Base-by-base conservation (phyloP, 1,140 invertebrate species). In the Eriocheir sinensis region DNA sequence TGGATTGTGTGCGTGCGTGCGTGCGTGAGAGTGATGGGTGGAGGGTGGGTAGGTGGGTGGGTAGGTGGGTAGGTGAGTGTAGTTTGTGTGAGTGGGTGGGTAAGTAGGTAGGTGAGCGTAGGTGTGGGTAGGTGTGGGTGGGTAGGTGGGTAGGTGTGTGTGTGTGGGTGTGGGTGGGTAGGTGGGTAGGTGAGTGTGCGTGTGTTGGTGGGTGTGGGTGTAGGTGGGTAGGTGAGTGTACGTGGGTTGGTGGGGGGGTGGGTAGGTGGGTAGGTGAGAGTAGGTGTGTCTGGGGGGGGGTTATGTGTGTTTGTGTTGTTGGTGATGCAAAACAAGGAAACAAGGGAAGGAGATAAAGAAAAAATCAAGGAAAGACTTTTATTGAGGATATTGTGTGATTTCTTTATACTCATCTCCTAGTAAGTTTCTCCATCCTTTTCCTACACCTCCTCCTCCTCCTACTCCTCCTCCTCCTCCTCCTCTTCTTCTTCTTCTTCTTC, bases 141-240 rank as follows among this genome's bases (percentile, higher is more conserved):
- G 44, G 44, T 8, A 15, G 44, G 15, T 4, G 44, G 15, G 44
- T 4, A 48, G 44, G 44, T 8, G 60, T 72, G 60, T 72, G 60
- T 72, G 60, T 72, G 60, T 72, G 60, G 15, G 38, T 38, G 38
- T 88, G 44, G 38, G 32, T 41, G 38, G 38, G 44, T 88, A 9
- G n/a, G 38, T 88, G 44, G 38, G 38, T 86, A 15, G 34, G 41
- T 86, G 36, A n/a, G 85, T 86, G 36, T 86, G 30, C 38, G 85
- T 44, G 85, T 44, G 85, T 44, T 30, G 27, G 38, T 48, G 38
- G 38, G n/a, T 88, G 34, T 38, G 85, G 15, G 85, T 41, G 36
- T 88, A 9, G 38, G 85, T 36, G 85, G n/a, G n/a, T n/a, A n/a
- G n/a, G 44, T 88, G 32, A 32, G 38, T 88, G 44, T 88, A 9